A percentile compares a stretch with the other conserved stretches of the same genome.
phyloP scores from a whole-genome alignment of 2,888 invertebrate genomes.

The Caenorhabditis virilis region DNA sequence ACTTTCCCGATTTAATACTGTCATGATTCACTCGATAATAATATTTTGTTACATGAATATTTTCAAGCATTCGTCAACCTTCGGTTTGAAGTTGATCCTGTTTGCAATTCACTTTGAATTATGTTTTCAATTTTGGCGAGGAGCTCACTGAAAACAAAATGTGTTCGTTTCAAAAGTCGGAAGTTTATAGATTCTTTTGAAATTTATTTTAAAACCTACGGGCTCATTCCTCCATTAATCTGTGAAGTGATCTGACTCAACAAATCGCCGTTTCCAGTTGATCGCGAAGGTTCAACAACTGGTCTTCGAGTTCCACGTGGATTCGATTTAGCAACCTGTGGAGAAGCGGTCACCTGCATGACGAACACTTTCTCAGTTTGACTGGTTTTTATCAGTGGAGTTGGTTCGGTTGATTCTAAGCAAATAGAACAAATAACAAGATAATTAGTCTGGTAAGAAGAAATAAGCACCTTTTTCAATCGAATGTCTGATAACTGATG shows the following conservation, averaged over 20 bases:
- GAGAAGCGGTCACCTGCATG: slow-evolving; percentile 47
- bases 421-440: too few species aligned
- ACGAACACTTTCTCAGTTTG: slow-evolving; percentile 36
- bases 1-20: too few species aligned
- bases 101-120: slow-evolving; percentile 11
- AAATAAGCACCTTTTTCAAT: neutral
- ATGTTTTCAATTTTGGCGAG: slow-evolving; percentile 45
- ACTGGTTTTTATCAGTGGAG: neutral
- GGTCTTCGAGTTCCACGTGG: neutral
- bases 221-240: slow-evolving; percentile 43
- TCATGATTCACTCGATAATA: too few species aligned
- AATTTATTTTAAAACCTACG: slow-evolving; percentile 25
- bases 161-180: neutral
- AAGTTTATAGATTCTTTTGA: neutral
- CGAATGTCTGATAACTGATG: neutral
- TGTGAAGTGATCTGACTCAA: slow-evolving; percentile 29
- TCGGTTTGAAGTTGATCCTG: too few species aligned
- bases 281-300: too few species aligned
- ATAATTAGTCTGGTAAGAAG: neutral
- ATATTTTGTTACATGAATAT: too few species aligned
- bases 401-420: neutral
- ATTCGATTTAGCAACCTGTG: slow-evolving; percentile 11
- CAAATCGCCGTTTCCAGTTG: slow-evolving; percentile 8
- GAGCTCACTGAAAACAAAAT: slow-evolving; percentile 32
- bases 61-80: too few species aligned